Conservation (phyloP, 2,888 invertebrate genomes). For the Xiphydria camelus region DNA sequence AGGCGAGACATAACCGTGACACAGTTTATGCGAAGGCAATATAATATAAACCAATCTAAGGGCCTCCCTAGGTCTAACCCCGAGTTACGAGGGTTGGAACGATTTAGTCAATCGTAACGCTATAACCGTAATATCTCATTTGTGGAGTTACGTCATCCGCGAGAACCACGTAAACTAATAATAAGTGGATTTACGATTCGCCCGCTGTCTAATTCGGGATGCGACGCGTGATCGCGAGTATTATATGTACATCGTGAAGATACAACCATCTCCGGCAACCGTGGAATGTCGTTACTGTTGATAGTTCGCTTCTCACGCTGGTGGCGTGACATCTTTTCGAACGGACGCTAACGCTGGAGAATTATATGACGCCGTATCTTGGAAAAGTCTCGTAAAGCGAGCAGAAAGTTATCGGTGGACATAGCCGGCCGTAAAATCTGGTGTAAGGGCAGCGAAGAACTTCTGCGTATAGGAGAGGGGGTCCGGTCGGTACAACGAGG, state of each 20-base stretch:
- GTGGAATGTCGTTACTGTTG: no score
- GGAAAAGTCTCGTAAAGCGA: constrained; percentile 26
- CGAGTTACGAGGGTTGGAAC: constrained; percentile 38
- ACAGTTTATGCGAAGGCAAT: constrained; percentile 35
- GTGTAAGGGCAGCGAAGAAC: constrained; percentile 14
- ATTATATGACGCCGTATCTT: constrained; percentile 12
- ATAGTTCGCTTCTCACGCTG: no score
- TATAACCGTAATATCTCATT: constrained; percentile 35
- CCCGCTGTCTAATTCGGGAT: constrained; percentile 12
- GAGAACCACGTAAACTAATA: constrained; percentile 30
- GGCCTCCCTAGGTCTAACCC: constrained; percentile 31
- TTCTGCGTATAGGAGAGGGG: constrained; percentile 12
- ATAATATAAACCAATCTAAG: constrained; percentile 40
- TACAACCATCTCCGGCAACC: no score
- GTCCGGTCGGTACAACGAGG: constrained; percentile 27
- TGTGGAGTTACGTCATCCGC: constrained; percentile 12
- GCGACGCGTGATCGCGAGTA: not conserved
- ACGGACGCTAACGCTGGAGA: no score
- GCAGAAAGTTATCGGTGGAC: constrained; percentile 25
- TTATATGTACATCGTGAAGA: not conserved
- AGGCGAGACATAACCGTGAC: constrained; percentile 19
- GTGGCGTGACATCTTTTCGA: no score
- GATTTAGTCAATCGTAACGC: constrained; percentile 41
- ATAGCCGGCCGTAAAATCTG: constrained; percentile 29
- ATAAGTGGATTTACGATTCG: constrained; percentile 36